Evolutionary conservation across 2,797 vertebrate species (phyloP), one percentile per base, ranked within the genome.

Genomic region (Propithecus perrieri): DNA sequence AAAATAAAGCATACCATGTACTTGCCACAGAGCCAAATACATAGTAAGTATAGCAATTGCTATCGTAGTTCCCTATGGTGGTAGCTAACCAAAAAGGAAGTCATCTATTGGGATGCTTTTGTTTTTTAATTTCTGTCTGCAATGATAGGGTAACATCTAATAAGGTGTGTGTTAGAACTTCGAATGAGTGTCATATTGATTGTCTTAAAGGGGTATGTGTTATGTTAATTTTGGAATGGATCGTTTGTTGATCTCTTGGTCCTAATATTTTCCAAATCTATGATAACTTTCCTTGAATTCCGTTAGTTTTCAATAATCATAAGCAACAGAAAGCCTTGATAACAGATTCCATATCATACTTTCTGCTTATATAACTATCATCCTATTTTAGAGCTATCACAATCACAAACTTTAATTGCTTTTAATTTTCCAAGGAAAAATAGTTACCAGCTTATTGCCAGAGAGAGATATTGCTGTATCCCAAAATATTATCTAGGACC

Each of bases 341-440:
- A 92, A 48, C 41, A 53, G 41, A 41, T 15, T 85, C 38, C 15
- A 1, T 26, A 13, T 55, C 65, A 53, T 0, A 20, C 69, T 87
- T 84, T 81, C 13, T 50, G 7, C n/a, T 91, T 79, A 10, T 38
- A 69, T 81, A 38, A 61, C 17, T 43, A 17, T 28, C 71, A 84
- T 41, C 33, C 33, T 71, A 13, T n/a, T n/a, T 48, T 81, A 78
- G 55, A 89, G 46, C 26, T 69, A 26, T 41, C 41, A 38, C 11
- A 30, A 20, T 28, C 48, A 53, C n/a, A 75, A 84, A 69, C 18
- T 59, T 86, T 55, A 94, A 55, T 78, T 87, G 46, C 67, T 30
- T 95, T 93, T 94, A 93, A 71, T 85, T 75, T 95, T 90, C 55
- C 3, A 92, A 79, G 59, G 55, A 75, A 85, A 96, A 81, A 28